Conservation (phyloP, 2,888 invertebrate genomes). For the Sesia bembeciformis region DNA sequence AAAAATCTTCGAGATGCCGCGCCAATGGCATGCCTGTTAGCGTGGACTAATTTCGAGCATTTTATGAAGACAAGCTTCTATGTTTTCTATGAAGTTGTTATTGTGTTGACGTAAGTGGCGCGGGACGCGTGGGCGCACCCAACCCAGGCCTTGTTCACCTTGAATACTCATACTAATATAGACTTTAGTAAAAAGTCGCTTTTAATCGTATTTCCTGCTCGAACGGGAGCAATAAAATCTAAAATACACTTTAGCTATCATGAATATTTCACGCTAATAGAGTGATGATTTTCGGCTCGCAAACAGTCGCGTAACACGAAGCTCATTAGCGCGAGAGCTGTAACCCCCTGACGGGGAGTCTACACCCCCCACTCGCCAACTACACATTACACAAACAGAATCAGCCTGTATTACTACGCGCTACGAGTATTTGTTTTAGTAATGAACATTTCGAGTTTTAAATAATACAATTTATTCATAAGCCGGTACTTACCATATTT, state of each 20-base stretch:
- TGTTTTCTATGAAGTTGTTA: neutral
- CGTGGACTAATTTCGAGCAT: too few relatives aligned
- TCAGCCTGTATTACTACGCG: constrained; percentile 69
- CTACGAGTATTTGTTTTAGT: constrained; percentile 73
- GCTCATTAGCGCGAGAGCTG: neutral
- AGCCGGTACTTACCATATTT: constrained; percentile 71
- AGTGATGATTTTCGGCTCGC: too few relatives aligned
- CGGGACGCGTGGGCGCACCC: constrained; percentile 55
- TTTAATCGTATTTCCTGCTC: constrained; percentile 15
- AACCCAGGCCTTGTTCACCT: constrained; percentile 44
- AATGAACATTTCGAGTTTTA: constrained; percentile 73
- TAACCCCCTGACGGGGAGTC: constrained; percentile 1
- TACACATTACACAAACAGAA: constrained; percentile 13
- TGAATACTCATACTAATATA: constrained; percentile 23
- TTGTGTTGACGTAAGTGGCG: constrained; percentile 24
- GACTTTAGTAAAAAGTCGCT: constrained; percentile 29
- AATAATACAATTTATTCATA: constrained; percentile 75
- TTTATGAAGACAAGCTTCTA: too few relatives aligned
- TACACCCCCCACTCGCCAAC: neutral
- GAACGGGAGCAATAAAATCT: neutral
- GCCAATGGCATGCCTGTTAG: too few relatives aligned
- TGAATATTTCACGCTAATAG: too few relatives aligned
- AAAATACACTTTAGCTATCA: neutral
- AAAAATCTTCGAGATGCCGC: too few relatives aligned
- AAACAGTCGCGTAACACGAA: too few relatives aligned